phyloP scores from a whole-genome alignment of 2,113 vertebrate genomes.

The Pedetes capensis region DNA sequence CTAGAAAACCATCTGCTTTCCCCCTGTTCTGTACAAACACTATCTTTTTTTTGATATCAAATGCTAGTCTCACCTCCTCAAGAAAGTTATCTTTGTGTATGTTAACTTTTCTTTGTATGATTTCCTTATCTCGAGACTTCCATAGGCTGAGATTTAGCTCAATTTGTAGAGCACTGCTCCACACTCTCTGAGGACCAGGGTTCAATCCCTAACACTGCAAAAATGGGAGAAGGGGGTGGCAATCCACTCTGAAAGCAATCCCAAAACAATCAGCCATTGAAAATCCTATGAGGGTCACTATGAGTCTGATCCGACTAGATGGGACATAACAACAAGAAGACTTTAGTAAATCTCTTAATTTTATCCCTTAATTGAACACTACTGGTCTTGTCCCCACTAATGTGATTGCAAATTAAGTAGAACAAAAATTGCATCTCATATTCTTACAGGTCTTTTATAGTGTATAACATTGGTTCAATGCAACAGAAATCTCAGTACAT shows the following conservation, averaged over 20 bases:
- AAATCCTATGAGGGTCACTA: too few relatives aligned
- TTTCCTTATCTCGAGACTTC: not conserved
- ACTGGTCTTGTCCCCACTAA: not conserved
- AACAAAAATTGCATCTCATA: not conserved
- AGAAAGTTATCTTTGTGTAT: slow-evolving; percentile 13
- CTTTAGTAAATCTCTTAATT: not conserved
- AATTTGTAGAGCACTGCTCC: too few relatives aligned
- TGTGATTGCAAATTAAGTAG: not conserved
- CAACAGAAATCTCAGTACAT: not conserved
- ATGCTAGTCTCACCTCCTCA: slow-evolving; percentile 31
- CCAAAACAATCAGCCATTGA: too few relatives aligned
- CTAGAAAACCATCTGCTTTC: slow-evolving; percentile 57
- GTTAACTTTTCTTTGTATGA: not conserved
- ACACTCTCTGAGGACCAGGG: too few relatives aligned
- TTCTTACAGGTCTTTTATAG: not conserved
- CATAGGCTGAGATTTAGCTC: too few relatives aligned
- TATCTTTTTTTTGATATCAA: slow-evolving; percentile 39
- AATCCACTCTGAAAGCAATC: too few relatives aligned
- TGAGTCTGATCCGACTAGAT: too few relatives aligned
- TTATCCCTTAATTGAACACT: not conserved
- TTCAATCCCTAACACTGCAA: too few relatives aligned
- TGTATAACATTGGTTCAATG: not conserved
- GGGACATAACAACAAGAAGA: too few relatives aligned
- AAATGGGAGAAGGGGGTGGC: too few relatives aligned
- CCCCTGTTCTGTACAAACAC: slow-evolving; percentile 27